A percentile compares a stretch with the other conserved stretches of the same genome.
Evolutionary conservation across 2,113 vertebrate species (phyloP).

Genomic region (Sporophila hypoxantha): DNA sequence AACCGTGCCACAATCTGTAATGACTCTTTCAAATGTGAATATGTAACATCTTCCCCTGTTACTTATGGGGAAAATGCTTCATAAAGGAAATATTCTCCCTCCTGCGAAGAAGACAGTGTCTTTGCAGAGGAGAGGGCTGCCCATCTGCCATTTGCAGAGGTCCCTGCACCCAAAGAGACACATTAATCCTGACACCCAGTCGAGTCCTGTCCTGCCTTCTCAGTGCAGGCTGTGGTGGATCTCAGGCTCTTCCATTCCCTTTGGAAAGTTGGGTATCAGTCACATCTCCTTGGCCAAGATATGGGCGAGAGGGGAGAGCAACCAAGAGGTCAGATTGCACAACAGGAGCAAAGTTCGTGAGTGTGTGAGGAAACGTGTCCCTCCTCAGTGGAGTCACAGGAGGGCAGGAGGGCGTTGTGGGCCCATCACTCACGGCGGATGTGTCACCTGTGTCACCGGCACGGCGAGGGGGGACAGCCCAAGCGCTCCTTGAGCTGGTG

Average conservation of each 20-base stretch:
- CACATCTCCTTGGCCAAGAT: not conserved
- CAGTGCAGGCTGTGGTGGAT: not conserved
- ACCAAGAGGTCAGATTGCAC: not conserved
- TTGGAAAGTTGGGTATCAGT: not conserved
- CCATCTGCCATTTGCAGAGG: not conserved
- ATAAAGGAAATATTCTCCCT: not conserved
- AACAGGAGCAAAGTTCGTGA: not conserved
- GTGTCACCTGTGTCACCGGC: not conserved
- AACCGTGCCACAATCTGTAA: not conserved
- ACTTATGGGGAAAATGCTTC: not conserved
- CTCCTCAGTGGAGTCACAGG: not conserved
- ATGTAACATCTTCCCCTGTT: not conserved
- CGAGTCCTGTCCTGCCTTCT: not conserved
- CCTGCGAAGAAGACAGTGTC: not conserved
- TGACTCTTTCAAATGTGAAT: not conserved
- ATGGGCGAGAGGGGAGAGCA: not conserved
- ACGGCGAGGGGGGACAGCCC: rapidly evolving
- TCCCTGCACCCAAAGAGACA: not conserved
- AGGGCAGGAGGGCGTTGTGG: not conserved
- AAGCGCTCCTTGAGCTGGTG: not conserved
- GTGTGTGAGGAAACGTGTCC: not conserved
- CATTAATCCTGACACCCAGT: not conserved
- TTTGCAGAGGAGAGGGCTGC: not conserved
- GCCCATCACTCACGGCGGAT: not conserved
- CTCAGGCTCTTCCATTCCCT: not conserved